These are phyloP conservation scores for Ictidomys tridecemlineatus DNA, from an alignment of 2,113 vertebrate species.

Conservation along the genomic window DNA sequence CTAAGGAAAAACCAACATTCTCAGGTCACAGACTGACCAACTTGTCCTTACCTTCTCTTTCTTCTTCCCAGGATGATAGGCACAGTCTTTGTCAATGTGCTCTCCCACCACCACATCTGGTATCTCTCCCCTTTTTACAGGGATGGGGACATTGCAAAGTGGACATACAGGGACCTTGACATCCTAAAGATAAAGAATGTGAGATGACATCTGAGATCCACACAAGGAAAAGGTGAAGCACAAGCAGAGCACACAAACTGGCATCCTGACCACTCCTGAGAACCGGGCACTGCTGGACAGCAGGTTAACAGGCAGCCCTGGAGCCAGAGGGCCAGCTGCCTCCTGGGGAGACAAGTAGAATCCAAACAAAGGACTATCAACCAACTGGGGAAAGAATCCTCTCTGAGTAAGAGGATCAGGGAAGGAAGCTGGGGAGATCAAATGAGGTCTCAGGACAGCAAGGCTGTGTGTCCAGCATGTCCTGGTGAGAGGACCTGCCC, in stretches of 20 bases:
- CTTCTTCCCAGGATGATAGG: constrained; percentile 89
- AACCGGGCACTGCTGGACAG: rapidly evolving
- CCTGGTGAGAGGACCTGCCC: not conserved
- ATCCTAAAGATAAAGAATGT: constrained; percentile 86
- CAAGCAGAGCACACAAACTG: no score
- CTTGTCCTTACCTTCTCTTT: constrained; percentile 90
- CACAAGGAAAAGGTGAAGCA: not conserved
- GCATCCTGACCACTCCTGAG: rapidly evolving
- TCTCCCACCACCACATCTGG: constrained; percentile 94
- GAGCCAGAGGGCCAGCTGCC: rapidly evolving
- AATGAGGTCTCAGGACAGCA: not conserved
- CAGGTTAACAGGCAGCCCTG: rapidly evolving
- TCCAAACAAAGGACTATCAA: rapidly evolving
- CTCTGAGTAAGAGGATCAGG: not conserved
- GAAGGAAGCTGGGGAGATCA: not conserved
- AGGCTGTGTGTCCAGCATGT: not conserved
- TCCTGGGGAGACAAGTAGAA: rapidly evolving
- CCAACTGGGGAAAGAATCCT: not conserved
- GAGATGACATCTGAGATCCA: not conserved
- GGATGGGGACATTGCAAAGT: constrained; percentile 92
- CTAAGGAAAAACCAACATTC: rapidly evolving
- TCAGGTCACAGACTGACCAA: not conserved
- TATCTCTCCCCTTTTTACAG: constrained; percentile 92
- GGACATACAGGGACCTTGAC: constrained; percentile 96
- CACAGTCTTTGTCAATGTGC: constrained; percentile 95